These are phyloP conservation scores for Drosophila asahinai DNA, from an alignment of 1,140 invertebrate genomes.

Conservation along the genomic window DNA sequence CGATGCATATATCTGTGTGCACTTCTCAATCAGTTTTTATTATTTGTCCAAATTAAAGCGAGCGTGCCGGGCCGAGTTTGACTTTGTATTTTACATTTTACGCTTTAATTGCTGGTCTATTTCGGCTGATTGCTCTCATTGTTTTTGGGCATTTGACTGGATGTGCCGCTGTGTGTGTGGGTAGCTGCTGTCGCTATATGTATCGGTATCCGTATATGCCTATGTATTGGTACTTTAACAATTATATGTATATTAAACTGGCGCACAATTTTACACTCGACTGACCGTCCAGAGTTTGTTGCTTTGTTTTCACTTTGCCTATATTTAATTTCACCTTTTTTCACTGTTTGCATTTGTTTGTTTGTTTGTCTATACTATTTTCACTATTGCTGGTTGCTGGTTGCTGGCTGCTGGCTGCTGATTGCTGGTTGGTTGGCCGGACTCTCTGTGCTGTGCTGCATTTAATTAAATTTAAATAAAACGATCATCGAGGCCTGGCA, in stretches of 20 bases:
- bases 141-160: conserved; percentile 43
- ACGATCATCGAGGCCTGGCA: conserved; percentile 44
- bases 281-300: conserved; percentile 63
- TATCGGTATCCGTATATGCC: conserved; percentile 37
- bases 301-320: conserved; percentile 70
- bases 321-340: conserved; percentile 83
- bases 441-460: conserved; percentile 51
- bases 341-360: conserved; percentile 79
- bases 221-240: conserved; percentile 68
- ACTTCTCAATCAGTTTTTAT: conserved; percentile 33
- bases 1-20: conserved; percentile 1
- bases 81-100: conserved; percentile 55
- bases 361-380: conserved; percentile 77
- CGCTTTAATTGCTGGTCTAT: conserved; percentile 39
- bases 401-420: conserved; percentile 12
- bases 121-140: conserved; percentile 51
- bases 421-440: conserved; percentile 53
- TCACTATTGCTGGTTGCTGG: conserved; percentile 70
- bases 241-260: conserved; percentile 72
- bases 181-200: conserved; percentile 29
- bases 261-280: conserved; percentile 80
- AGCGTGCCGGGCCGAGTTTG: conserved; percentile 40
- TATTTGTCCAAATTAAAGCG: conserved; percentile 45
- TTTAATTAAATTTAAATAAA: conserved; percentile 80
- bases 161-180: conserved; percentile 34